Base-by-base conservation (phyloP, 2,113 vertebrate species). In the Dromaius novaehollandiae region DNA sequence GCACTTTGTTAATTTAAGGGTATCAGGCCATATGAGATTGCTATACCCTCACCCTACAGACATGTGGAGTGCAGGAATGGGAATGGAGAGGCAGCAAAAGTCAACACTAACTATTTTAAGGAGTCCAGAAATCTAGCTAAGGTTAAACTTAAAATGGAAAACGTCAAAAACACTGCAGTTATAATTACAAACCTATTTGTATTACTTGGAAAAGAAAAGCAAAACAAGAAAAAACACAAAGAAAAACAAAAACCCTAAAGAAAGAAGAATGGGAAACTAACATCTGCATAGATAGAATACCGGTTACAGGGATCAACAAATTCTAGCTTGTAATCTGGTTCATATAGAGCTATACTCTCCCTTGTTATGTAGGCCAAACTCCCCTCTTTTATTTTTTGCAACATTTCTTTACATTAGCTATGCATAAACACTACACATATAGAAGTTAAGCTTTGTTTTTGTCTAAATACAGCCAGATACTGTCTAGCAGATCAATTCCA, bases 31-130 rank as follows among this genome's bases (percentile, higher is more conserved):
- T 36, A 46, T 26, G 58, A 22, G 34, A 84, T 15, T 78, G n/a
- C 34, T 92, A 26, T 38, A 86, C 4, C 6, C 16, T 71, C 30
- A 32, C 17, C 17, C 20, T 46, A 66, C 13, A 53, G 20, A 44
- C 6, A 61, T 0, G 0, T 50, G 25, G 28, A 74, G 26, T 6
- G 5, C 30, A 50, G 38, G 17, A 58, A 58, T 34, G 56, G 9
- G 18, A 85, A 82, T 17, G 30, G 30, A 92, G 14, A 69, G 6
- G 19, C 21, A 81, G 42, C 10, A 95, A 88, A 84, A 89, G 51
- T 28, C 13, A 61, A 2, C 2, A 76, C 14, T 71, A 70, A 58
- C 64, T 58, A 90, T 58, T 48, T 58, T 48, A 77, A 64, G 46
- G 30, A 76, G 34, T n/a, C 76, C 2, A 69, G 46, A 90, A 95